These are phyloP conservation scores for Lysandra coridon DNA, from an alignment of 2,888 invertebrate genomes.

Conservation along the genomic window DNA sequence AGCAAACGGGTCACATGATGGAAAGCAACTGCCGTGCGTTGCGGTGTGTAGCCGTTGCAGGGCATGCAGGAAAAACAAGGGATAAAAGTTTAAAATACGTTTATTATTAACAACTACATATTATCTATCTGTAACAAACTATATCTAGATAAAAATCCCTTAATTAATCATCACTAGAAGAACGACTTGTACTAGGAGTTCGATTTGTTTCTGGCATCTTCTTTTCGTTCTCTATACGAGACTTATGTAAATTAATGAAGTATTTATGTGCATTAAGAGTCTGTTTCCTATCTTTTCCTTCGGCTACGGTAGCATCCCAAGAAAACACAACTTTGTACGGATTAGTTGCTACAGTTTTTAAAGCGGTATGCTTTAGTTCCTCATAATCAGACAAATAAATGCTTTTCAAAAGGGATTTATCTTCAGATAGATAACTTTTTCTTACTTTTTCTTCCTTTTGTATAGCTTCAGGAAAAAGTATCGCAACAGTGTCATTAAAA, in stretches of 20 bases:
- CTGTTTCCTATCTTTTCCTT: conserved; percentile 73
- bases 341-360: conserved; percentile 66
- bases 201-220: neutral
- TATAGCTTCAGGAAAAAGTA: conserved; percentile 82
- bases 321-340: conserved; percentile 74
- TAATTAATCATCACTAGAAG: neutral
- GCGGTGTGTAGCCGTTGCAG: too few relatives aligned
- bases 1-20: too few relatives aligned
- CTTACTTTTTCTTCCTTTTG: conserved; percentile 67
- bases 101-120: neutral
- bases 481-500: conserved; percentile 83
- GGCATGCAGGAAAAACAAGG: too few relatives aligned
- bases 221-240: conserved; percentile 49
- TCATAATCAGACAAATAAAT: conserved; percentile 65
- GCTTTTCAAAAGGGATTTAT: conserved; percentile 60
- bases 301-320: conserved; percentile 78
- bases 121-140: too few relatives aligned
- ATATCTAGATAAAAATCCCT: neutral
- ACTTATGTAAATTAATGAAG: conserved; percentile 60
- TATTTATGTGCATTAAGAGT: conserved; percentile 66
- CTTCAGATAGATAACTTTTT: conserved; percentile 67
- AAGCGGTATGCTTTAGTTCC: conserved; percentile 53
- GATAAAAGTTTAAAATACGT: neutral
- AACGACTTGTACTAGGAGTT: neutral
- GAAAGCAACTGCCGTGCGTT: too few relatives aligned